Evolutionary conservation across 2,888 invertebrate species (phyloP), one percentile per base, ranked within the genome.

Genomic region (Thumatha senex): DNA sequence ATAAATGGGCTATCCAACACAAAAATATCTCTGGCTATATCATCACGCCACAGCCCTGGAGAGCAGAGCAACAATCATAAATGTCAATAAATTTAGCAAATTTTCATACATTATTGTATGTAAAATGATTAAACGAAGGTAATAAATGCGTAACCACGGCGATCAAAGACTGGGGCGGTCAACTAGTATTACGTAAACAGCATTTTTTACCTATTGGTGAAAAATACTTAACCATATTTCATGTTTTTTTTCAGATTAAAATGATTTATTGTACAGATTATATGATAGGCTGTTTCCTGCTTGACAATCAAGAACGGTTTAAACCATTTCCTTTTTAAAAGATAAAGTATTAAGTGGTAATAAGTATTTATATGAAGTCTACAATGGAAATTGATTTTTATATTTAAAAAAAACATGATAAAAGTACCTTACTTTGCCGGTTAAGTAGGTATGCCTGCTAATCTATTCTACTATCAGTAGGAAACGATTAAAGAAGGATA

Each of bases 211-310:
- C 7, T 24, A 24, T 24, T 67, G 65, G 63, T 63, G 13, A 31
- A 40, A 51, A 53, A 61, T 51, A 58, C 36, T 45, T 42, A 47
- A 54, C 41, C 52, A 58, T 63, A 58, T 65, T 56, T 24, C 18
- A 5, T 24, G 18, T 24, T 46, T 46, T 46, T 46, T 36, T n/a
- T 40, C 12, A 38, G 48, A 56, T 56, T 56, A 59, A 24, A 33
- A 38, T 40, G 51, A 56, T 40, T 40, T 40, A 40, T 40, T 40
- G 24, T 40, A 3, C n/a, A 9, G 18, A 29, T n/a, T n/a, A n/a
- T 30, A 36, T 36, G 36, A 36, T 36, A 35, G 9, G 36, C 29
- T n/a, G 40, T 40, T 40, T 40, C 40, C 40, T 40, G 40, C 29
- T 40, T 40, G 24, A 12, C 24, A 12, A 30, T 38, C 11, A 7